Conservation (phyloP, 2,888 invertebrate genomes). For the Patella depressa region DNA sequence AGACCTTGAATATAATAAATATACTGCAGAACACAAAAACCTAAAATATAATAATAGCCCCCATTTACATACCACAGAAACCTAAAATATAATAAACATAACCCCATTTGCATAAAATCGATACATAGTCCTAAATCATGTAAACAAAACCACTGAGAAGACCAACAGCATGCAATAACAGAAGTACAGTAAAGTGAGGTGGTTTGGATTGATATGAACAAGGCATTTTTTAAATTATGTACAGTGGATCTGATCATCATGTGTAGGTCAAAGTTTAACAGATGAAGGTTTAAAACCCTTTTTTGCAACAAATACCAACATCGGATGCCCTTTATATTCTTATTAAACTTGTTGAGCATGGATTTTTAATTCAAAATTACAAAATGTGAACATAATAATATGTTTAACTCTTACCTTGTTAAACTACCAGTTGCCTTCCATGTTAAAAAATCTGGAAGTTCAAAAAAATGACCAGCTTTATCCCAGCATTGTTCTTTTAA, state of each 20-base stretch:
- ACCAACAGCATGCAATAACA: too few species aligned
- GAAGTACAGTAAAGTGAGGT: too few species aligned
- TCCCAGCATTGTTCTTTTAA: constrained; percentile 78
- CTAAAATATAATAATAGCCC: constrained; percentile 74
- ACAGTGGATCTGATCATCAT: too few species aligned
- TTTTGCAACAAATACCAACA: background rate
- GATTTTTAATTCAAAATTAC: too few species aligned
- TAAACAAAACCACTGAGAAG: too few species aligned
- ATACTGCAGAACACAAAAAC: constrained; percentile 91
- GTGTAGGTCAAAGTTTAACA: too few species aligned
- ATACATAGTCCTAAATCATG: constrained; percentile 72
- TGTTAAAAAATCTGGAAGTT: constrained; percentile 92
- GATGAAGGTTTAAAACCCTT: too few species aligned
- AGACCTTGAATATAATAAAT: constrained; percentile 75
- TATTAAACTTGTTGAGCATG: background rate
- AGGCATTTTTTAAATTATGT: too few species aligned
- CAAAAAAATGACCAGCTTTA: constrained; percentile 84
- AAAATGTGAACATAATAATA: too few species aligned
- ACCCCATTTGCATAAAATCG: background rate
- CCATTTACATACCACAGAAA: background rate
- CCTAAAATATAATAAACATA: background rate
- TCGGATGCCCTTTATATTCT: background rate
- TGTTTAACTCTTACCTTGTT: constrained; percentile 74
- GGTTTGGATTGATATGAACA: too few species aligned
- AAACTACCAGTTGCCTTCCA: constrained; percentile 89